Evolutionary conservation across 2,797 vertebrate species (phyloP).

Genomic region (Sebastes diaconus): DNA sequence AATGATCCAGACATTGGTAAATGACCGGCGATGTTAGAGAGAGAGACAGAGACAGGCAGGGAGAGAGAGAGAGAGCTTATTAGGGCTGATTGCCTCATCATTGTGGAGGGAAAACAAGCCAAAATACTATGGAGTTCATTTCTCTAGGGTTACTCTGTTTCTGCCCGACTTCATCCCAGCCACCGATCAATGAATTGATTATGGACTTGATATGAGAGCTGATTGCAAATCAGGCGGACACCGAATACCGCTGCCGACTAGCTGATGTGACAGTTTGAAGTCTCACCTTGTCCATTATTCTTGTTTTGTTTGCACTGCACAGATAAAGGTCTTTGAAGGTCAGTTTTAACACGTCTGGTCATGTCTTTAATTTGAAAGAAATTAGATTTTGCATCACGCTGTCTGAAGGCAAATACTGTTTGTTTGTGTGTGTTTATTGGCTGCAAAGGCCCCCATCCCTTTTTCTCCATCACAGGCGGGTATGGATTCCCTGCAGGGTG

Average conservation of each 20-base stretch:
- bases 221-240: conserved; percentile 46
- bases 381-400: background rate
- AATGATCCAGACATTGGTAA: conserved; percentile 78
- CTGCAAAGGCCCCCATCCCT: background rate
- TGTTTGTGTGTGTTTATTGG: conserved; percentile 18
- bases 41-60: conserved; percentile 31
- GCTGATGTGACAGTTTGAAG: conserved; percentile 52
- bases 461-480: background rate
- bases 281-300: conserved; percentile 33
- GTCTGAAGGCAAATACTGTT: conserved; percentile 6
- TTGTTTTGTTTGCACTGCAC: conserved; percentile 14
- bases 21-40: conserved; percentile 70
- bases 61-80: conserved; percentile 51
- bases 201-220: conserved; percentile 70
- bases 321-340: conserved; percentile 32
- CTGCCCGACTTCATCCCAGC: conserved; percentile 63
- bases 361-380: conserved; percentile 26
- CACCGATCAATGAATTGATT: conserved; percentile 82
- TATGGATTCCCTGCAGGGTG: conserved; percentile 17
- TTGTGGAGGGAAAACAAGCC: conserved; percentile 64
- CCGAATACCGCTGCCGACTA: conserved; percentile 41
- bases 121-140: conserved; percentile 71
- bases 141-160: conserved; percentile 67
- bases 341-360: conserved; percentile 5
- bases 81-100: conserved; percentile 73